These are phyloP conservation scores for Sigmodon hispidus DNA, from an alignment of 2,113 vertebrate genomes.

Conservation along the genomic window DNA sequence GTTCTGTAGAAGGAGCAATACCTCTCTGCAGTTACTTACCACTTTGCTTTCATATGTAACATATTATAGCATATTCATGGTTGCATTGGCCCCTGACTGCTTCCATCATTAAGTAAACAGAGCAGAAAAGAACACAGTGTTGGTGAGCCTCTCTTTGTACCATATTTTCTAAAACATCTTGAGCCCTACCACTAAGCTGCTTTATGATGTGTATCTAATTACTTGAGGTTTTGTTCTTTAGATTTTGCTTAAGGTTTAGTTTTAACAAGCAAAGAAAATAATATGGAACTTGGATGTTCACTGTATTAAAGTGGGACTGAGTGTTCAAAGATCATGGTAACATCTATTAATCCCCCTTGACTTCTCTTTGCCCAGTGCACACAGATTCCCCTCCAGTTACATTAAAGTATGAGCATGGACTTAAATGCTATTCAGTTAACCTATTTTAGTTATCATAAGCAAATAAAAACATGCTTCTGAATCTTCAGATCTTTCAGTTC, in stretches of 20 bases:
- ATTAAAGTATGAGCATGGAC: constrained; percentile 70
- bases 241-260: background rate
- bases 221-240: background rate
- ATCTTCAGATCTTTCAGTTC: constrained; percentile 59
- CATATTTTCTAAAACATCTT: constrained; percentile 49
- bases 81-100: background rate
- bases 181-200: background rate
- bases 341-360: constrained; percentile 73
- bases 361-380: constrained; percentile 59
- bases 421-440: constrained; percentile 71
- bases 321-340: constrained; percentile 74
- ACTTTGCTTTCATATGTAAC: background rate
- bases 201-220: constrained; percentile 79
- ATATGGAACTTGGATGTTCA: constrained; percentile 66
- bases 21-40: accelerated
- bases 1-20: background rate
- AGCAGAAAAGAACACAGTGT: background rate
- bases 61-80: background rate
- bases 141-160: constrained; percentile 3
- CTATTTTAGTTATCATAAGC: constrained; percentile 75
- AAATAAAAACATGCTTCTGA: constrained; percentile 71
- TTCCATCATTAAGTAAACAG: constrained; percentile 45
- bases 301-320: constrained; percentile 59
- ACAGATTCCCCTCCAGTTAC: constrained; percentile 65
- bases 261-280: constrained; percentile 65